These are phyloP conservation scores for Morpho deidamia DNA, from an alignment of 2,888 invertebrate species.

Conservation along the genomic window DNA sequence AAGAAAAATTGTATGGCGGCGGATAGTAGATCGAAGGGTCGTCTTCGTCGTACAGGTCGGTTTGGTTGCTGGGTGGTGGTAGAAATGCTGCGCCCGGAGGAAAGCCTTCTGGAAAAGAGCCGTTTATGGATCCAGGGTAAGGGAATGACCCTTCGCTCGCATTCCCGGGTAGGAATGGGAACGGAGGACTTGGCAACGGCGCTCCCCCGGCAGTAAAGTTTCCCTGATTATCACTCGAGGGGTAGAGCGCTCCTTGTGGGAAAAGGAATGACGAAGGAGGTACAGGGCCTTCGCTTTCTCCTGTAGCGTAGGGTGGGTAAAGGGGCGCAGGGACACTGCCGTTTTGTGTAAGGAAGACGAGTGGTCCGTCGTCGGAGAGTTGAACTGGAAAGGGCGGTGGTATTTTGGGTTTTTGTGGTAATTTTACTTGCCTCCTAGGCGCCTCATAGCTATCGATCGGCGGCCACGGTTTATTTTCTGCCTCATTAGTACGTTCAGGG, in stretches of 20 bases:
- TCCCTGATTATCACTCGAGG: conserved; percentile 80
- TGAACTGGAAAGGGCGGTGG: conserved; percentile 97
- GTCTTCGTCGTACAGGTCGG: conserved; percentile 91
- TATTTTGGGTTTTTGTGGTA: conserved; percentile 88
- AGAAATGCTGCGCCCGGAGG: conserved; percentile 78
- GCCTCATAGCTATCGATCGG: conserved; percentile 92
- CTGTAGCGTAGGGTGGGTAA: conserved; percentile 82
- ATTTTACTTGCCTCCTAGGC: conserved; percentile 89
- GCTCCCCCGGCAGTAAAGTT: conserved; percentile 83
- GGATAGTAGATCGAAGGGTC: conserved; percentile 95
- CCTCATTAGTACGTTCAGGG: conserved; percentile 74
- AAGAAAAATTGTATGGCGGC: conserved; percentile 93
- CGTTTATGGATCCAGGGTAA: conserved; percentile 77
- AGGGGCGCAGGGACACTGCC: conserved; percentile 84
- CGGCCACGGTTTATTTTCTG: conserved; percentile 80
- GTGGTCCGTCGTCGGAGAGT: conserved; percentile 90
- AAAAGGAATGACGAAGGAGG: conserved; percentile 78
- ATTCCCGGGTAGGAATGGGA: conserved; percentile 80
- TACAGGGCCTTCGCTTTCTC: conserved; percentile 77
- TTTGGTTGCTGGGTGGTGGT: conserved; percentile 85
- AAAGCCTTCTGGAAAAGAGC: conserved; percentile 77
- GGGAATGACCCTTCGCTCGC: conserved; percentile 75
- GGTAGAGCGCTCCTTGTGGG: conserved; percentile 76
- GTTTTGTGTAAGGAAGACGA: conserved; percentile 91
- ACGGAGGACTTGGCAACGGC: conserved; percentile 80